Percentiles rank a stretch among this genome's conserved stretches.
These are phyloP conservation scores for Tinea trinotella DNA, from an alignment of 2,888 invertebrate species.

Conservation along the genomic window DNA sequence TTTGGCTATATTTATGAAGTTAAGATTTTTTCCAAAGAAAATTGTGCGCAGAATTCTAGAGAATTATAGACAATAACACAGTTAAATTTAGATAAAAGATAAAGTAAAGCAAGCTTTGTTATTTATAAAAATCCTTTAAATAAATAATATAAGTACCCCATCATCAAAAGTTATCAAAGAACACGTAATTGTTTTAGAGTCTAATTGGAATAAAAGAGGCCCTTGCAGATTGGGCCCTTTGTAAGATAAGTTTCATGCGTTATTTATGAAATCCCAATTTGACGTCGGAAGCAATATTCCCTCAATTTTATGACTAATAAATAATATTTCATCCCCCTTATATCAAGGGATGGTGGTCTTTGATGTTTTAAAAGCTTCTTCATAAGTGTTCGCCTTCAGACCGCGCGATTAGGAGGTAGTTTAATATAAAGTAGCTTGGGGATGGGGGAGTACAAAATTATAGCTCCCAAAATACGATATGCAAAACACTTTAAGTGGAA, in stretches of 20 bases:
- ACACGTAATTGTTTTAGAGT: slow-evolving; percentile 5
- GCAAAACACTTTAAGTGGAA: not conserved
- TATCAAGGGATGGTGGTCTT: slow-evolving; percentile 32
- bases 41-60: too few relatives aligned
- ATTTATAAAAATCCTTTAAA: too few relatives aligned
- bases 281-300: slow-evolving; percentile 18
- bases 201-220: slow-evolving; percentile 4
- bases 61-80: too few relatives aligned
- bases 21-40: too few relatives aligned
- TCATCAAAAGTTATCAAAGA: not conserved
- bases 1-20: too few relatives aligned
- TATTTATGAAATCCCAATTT: slow-evolving; percentile 16
- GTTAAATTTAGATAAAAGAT: too few relatives aligned
- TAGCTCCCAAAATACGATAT: not conserved
- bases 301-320: slow-evolving; percentile 43
- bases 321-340: slow-evolving; percentile 34
- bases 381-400: slow-evolving; percentile 46
- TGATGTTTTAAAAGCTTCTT: slow-evolving; percentile 61
- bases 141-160: not conserved
- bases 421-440: slow-evolving; percentile 27
- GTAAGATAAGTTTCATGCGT: slow-evolving; percentile 14
- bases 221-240: slow-evolving; percentile 5
- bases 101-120: too few relatives aligned
- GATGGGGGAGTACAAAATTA: not conserved
- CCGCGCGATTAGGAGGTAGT: slow-evolving; percentile 55